Evolutionary conservation across 2,888 invertebrate species (phyloP).

Genomic region (Gastracanthus pulcherrimus): DNA sequence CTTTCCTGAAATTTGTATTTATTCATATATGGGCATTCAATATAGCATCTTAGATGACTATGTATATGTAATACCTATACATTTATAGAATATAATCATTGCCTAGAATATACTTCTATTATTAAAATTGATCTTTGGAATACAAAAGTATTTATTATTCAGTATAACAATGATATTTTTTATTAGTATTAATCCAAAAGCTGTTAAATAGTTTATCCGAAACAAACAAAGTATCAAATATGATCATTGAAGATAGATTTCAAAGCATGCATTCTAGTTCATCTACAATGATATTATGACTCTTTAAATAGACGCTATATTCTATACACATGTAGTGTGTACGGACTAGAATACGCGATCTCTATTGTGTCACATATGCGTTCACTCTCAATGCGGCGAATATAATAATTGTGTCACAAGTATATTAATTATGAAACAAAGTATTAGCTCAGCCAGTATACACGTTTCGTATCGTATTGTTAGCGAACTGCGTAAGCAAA

Average conservation of each 20-base stretch:
- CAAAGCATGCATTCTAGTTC: neutral
- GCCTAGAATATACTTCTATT: too few relatives aligned
- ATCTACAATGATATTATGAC: neutral
- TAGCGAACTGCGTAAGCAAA: neutral
- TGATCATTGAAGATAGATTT: neutral
- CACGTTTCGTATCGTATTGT: neutral
- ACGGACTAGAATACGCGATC: neutral
- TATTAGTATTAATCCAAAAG: too few relatives aligned
- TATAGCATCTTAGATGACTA: too few relatives aligned
- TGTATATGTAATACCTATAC: too few relatives aligned
- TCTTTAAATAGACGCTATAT: constrained; percentile 13
- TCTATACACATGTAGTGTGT: neutral
- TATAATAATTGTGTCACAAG: neutral
- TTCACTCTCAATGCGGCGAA: constrained; percentile 5
- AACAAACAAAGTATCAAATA: neutral
- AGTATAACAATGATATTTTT: too few relatives aligned
- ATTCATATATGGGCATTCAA: too few relatives aligned
- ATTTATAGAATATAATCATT: too few relatives aligned
- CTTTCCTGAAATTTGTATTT: too few relatives aligned
- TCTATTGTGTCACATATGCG: neutral
- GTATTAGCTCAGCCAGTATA: neutral
- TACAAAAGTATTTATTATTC: too few relatives aligned
- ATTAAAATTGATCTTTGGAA: too few relatives aligned
- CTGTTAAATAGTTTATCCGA: too few relatives aligned
- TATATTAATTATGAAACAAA: constrained; percentile 17